Percentiles rank a stretch among this genome's conserved stretches.
Evolutionary conservation across 2,797 vertebrate species (phyloP).

Genomic region (Pteronotus mesoamericanus): DNA sequence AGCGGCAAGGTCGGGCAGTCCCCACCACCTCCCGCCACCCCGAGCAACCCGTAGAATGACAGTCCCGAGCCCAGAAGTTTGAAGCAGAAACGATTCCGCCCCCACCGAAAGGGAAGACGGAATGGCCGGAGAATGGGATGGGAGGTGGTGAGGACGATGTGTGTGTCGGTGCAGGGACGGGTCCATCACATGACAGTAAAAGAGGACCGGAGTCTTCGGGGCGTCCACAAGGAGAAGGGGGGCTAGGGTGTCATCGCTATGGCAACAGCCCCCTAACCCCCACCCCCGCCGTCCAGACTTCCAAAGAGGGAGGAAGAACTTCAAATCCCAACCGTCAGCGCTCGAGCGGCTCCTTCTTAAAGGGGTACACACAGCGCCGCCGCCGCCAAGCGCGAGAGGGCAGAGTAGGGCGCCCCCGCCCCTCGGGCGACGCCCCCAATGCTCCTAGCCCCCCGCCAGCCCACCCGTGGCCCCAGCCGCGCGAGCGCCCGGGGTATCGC

Average conservation of each 20-base stretch:
- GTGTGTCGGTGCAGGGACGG: not conserved
- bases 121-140: not conserved
- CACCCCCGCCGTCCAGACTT: conserved; percentile 70
- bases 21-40: not conserved
- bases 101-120: not conserved
- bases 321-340: conserved; percentile 87
- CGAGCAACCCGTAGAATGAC: not conserved
- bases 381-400: conserved; percentile 64
- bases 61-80: conserved; percentile 58
- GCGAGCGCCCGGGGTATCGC: not conserved
- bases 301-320: conserved; percentile 82
- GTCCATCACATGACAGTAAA: conserved; percentile 57
- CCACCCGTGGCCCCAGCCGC: not conserved
- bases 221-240: not conserved
- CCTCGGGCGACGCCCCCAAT: conserved; percentile 48
- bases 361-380: conserved; percentile 74
- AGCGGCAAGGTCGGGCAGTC: not conserved
- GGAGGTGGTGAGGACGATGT: not conserved
- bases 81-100: not conserved
- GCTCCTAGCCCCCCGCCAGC: not conserved
- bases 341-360: conserved; percentile 83
- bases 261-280: conserved; percentile 62
- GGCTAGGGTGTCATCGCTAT: conserved; percentile 68
- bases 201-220: conserved; percentile 45
- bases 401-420: conserved; percentile 62